Percentiles rank a stretch among this genome's conserved stretches.
phyloP scores from a whole-genome alignment of 2,113 vertebrate genomes.

The Corvus cornix region DNA sequence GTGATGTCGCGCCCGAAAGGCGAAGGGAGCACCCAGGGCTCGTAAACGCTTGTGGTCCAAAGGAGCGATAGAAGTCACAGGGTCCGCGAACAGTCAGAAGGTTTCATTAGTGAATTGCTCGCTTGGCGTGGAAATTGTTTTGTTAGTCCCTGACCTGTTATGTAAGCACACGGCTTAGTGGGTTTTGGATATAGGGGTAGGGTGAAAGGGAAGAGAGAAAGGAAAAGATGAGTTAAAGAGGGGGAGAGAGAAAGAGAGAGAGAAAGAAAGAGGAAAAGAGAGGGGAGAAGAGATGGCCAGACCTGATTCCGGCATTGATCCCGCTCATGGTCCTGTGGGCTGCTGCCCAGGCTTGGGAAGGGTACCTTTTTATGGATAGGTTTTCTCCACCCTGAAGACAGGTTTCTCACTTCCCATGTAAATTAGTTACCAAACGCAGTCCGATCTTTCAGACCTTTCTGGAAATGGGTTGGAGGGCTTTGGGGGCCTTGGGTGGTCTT shows the following conservation, averaged over 20 bases:
- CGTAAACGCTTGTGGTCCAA: accelerated
- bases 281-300: no score
- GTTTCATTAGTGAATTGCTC: neutral
- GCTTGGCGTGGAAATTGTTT: neutral
- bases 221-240: neutral
- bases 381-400: neutral
- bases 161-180: neutral
- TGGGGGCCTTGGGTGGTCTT: neutral
- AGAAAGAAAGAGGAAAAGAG: no score
- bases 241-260: neutral
- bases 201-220: neutral
- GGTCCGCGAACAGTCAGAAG: no score
- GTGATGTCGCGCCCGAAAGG: accelerated
- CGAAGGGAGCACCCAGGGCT: accelerated
- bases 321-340: neutral
- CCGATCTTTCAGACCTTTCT: neutral
- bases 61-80: neutral
- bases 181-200: neutral
- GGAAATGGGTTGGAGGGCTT: neutral
- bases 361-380: neutral
- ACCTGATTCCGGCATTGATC: neutral
- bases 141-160: neutral
- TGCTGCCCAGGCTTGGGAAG: neutral
- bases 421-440: neutral
- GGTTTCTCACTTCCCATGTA: neutral